Percentiles rank a stretch among this genome's conserved stretches.
Conservation (phyloP, 2,797 vertebrate species). For the Bovichtus diacanthus region DNA sequence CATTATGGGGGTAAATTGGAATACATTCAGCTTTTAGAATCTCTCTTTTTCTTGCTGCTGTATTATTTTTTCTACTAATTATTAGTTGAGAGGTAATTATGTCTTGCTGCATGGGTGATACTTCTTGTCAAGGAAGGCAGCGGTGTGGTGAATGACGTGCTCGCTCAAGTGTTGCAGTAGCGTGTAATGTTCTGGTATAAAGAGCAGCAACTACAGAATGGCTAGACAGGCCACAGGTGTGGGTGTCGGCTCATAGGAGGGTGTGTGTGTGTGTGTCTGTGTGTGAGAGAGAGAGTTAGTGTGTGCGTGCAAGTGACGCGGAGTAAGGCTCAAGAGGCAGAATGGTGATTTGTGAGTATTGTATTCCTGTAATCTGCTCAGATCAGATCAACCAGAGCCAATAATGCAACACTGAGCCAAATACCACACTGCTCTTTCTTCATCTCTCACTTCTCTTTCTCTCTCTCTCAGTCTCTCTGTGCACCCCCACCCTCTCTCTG, state of each 20-base stretch:
- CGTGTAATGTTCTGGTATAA: slow-evolving; percentile 27
- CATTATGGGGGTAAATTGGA: slow-evolving; percentile 68
- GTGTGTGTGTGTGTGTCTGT: slow-evolving; percentile 31
- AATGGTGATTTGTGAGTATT: slow-evolving; percentile 81
- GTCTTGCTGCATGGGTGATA: slow-evolving; percentile 57
- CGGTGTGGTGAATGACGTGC: slow-evolving; percentile 44
- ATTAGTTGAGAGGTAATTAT: slow-evolving; percentile 75
- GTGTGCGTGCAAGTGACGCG: slow-evolving; percentile 48
- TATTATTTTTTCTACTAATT: slow-evolving; percentile 77
- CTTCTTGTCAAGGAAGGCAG: slow-evolving; percentile 53
- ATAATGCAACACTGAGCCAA: slow-evolving; percentile 83
- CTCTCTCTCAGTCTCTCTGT: slow-evolving; percentile 37
- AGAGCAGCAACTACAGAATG: slow-evolving; percentile 29
- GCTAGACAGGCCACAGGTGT: slow-evolving; percentile 70
- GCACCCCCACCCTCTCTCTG: slow-evolving; percentile 38
- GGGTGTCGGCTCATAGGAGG: slow-evolving; percentile 38
- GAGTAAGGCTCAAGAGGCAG: slow-evolving; percentile 64
- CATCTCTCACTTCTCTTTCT: slow-evolving; percentile 63
- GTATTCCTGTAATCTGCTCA: slow-evolving; percentile 86
- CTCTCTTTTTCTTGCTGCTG: slow-evolving; percentile 58
- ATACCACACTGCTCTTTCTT: slow-evolving; percentile 82
- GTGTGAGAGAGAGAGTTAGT: slow-evolving; percentile 28
- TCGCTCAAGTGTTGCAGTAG: slow-evolving; percentile 21
- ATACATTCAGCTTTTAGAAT: slow-evolving; percentile 63
- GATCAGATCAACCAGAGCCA: slow-evolving; percentile 86